A percentile compares a stretch with the other conserved stretches of the same genome.
phyloP scores from a whole-genome alignment of 2,888 invertebrate genomes.

The Melieria omissa region DNA sequence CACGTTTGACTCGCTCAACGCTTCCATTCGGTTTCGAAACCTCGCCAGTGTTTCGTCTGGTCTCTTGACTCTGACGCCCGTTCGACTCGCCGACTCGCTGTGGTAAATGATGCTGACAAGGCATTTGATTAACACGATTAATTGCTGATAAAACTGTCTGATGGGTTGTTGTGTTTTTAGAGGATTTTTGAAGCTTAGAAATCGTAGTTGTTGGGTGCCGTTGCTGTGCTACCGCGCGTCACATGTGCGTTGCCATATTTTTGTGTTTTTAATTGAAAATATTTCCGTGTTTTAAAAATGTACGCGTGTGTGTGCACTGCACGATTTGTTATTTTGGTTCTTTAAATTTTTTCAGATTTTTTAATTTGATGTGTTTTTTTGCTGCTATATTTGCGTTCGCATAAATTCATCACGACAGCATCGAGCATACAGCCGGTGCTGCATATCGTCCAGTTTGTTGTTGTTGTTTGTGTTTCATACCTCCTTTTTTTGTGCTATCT shows the following conservation, averaged over 20 bases:
- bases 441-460: background rate
- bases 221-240: too few species aligned
- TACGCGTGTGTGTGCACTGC: too few species aligned
- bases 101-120: conserved; percentile 64
- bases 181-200: background rate
- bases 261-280: background rate
- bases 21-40: background rate
- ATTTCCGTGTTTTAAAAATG: too few species aligned
- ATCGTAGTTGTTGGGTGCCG: background rate
- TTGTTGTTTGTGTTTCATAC: background rate
- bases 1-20: background rate
- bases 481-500: background rate
- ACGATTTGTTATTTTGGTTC: too few species aligned
- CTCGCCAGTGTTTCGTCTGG: too few species aligned
- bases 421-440: conserved; percentile 24
- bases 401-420: conserved; percentile 39
- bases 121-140: conserved; percentile 64
- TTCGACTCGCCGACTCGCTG: conserved; percentile 25
- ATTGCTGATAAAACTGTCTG: conserved; percentile 61
- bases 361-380: too few species aligned
- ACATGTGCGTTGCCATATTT: background rate
- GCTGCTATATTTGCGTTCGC: background rate
- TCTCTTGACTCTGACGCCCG: too few species aligned
- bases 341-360: background rate
- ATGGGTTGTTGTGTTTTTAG: conserved; percentile 45